Conservation (phyloP, 1,140 invertebrate genomes). For the Zaprionus kolodkinae region DNA sequence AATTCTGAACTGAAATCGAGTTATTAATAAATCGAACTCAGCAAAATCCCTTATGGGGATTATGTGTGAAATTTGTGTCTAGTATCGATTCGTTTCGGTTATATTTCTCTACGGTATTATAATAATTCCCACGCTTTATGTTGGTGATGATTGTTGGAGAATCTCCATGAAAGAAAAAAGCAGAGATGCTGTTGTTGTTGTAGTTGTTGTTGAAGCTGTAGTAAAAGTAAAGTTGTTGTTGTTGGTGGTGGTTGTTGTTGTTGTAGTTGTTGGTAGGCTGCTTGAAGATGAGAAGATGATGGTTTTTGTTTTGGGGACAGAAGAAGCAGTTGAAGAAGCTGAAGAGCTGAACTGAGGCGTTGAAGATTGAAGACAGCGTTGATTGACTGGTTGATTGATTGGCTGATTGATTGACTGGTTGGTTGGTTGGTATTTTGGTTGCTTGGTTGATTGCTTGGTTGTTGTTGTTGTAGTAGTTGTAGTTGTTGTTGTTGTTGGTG, state of each 20-base stretch:
- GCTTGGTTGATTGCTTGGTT: slow-evolving; percentile 43
- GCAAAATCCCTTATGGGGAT: not conserved
- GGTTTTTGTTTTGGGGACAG: slow-evolving; percentile 13
- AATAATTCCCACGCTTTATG: not conserved
- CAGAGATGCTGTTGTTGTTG: slow-evolving; percentile 14
- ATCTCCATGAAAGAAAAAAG: slow-evolving; percentile 15
- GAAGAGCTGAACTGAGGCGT: slow-evolving; percentile 44
- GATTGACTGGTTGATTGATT: slow-evolving; percentile 54
- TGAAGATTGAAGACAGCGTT: slow-evolving; percentile 33
- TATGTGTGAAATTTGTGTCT: not conserved
- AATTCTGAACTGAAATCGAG: no score
- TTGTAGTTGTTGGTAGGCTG: slow-evolving; percentile 41
- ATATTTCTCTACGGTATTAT: not conserved
- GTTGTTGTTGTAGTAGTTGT: slow-evolving; percentile 35
- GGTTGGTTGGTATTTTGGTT: slow-evolving; percentile 31
- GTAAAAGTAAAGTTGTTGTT: slow-evolving; percentile 28
- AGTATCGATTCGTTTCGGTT: not conserved
- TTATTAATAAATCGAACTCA: no score
- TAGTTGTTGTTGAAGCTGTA: slow-evolving; percentile 18
- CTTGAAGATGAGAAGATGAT: slow-evolving; percentile 50
- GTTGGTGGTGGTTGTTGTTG: slow-evolving; percentile 21
- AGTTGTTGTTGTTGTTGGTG: slow-evolving; percentile 25
- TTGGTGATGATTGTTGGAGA: slow-evolving; percentile 10
- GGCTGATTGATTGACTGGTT: slow-evolving; percentile 45
- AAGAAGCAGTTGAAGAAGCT: slow-evolving; percentile 60